phyloP scores from a whole-genome alignment of 2,797 vertebrate species.

The Macroramphosus scolopax region DNA sequence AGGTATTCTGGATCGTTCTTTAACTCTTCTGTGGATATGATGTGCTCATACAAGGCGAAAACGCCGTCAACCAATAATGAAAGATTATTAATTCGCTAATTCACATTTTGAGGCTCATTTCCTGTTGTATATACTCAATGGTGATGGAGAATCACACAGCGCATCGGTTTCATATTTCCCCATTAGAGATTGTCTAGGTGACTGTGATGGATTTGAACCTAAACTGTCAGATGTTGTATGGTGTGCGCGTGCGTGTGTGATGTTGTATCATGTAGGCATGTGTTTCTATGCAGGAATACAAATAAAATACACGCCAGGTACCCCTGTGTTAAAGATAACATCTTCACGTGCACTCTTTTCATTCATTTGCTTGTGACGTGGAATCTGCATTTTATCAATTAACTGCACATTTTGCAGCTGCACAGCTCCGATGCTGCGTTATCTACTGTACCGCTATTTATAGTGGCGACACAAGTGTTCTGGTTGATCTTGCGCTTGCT shows the following conservation, averaged over 20 bases:
- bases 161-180: conserved; percentile 35
- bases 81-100: conserved; percentile 67
- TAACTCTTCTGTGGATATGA: conserved; percentile 29
- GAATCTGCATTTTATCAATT: conserved; percentile 13
- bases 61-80: conserved; percentile 37
- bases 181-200: conserved; percentile 47
- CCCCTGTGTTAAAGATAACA: conserved; percentile 29
- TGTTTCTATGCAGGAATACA: conserved; percentile 74
- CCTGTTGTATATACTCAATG: conserved; percentile 33
- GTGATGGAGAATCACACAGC: conserved; percentile 31
- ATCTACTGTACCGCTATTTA: conserved; percentile 45
- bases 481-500: conserved; percentile 36
- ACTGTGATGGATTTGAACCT: conserved; percentile 45
- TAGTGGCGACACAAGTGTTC: conserved; percentile 29
- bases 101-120: conserved; percentile 45
- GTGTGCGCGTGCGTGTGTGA: conserved; percentile 18
- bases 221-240: conserved; percentile 46
- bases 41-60: conserved; percentile 44
- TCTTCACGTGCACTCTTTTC: conserved; percentile 8
- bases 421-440: conserved; percentile 7
- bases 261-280: conserved; percentile 66
- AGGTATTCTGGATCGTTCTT: conserved; percentile 32
- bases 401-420: conserved; percentile 7
- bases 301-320: conserved; percentile 55
- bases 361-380: conserved; percentile 16